A percentile compares a stretch with the other conserved stretches of the same genome.
phyloP scores from a whole-genome alignment of 2,113 vertebrate genomes.

The Mus pahari region DNA sequence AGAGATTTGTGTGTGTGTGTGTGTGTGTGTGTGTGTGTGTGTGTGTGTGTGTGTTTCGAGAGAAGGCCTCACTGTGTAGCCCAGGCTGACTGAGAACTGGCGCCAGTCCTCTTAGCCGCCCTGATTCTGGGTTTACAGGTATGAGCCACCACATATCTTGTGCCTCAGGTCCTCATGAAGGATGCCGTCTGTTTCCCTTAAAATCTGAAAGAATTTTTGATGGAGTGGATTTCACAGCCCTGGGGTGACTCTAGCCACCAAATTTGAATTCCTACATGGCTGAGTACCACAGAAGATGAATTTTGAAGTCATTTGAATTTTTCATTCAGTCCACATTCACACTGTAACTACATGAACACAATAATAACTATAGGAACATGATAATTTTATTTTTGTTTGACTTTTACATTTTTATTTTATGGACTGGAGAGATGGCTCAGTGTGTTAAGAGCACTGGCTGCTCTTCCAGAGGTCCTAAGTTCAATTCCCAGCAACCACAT shows the following conservation, averaged over 20 bases:
- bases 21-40: neutral
- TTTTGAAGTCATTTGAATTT: neutral
- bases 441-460: no score
- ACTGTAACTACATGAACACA: neutral
- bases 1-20: neutral
- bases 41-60: neutral
- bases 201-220: conserved; percentile 35
- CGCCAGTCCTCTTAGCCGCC: no score
- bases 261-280: neutral
- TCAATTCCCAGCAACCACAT: no score
- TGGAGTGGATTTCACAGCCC: conserved; percentile 25
- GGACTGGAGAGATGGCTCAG: no score
- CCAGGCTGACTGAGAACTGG: neutral
- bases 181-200: neutral
- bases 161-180: conserved; percentile 23
- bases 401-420: neutral
- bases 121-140: neutral
- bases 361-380: no score
- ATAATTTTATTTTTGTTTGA: conserved; percentile 4
- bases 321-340: conserved; percentile 47
- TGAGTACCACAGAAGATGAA: neutral
- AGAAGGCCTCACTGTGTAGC: neutral
- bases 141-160: neutral
- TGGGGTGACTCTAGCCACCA: neutral
- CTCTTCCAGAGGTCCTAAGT: no score